A percentile compares a stretch with the other conserved stretches of the same genome.
Conservation (phyloP, 2,888 invertebrate species). For the Netelia fuscicornis region DNA sequence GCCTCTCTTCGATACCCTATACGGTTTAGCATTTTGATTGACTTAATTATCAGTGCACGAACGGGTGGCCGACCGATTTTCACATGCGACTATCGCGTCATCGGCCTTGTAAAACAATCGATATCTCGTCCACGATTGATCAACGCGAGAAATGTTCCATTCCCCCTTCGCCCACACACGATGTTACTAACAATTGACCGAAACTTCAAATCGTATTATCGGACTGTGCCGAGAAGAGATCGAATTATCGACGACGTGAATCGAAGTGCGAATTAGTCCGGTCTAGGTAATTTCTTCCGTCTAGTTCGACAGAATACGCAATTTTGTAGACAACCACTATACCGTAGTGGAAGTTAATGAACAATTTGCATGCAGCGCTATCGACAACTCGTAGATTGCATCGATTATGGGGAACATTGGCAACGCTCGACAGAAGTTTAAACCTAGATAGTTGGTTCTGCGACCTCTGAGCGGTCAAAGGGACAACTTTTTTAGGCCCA, state of each 20-base stretch:
- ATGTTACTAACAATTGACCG: conserved; percentile 45
- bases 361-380: conserved; percentile 11
- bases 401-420: not conserved
- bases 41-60: conserved; percentile 47
- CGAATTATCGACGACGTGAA: conserved; percentile 52
- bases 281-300: conserved; percentile 37
- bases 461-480: too few relatives aligned
- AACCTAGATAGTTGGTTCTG: too few relatives aligned
- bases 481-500: too few relatives aligned
- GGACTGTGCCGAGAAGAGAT: conserved; percentile 40
- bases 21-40: conserved; percentile 62
- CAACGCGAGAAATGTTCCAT: not conserved
- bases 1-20: conserved; percentile 14
- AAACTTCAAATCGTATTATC: conserved; percentile 59
- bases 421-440: too few relatives aligned
- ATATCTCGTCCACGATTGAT: conserved; percentile 36
- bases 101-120: conserved; percentile 48
- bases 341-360: conserved; percentile 6
- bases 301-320: conserved; percentile 27
- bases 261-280: conserved; percentile 39
- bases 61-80: conserved; percentile 56
- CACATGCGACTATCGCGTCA: conserved; percentile 24
- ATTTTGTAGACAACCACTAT: conserved; percentile 1
- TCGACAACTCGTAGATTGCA: not conserved
- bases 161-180: not conserved